These are phyloP conservation scores for Euglossa dilemma DNA, from an alignment of 1,140 invertebrate genomes.

Conservation along the genomic window DNA sequence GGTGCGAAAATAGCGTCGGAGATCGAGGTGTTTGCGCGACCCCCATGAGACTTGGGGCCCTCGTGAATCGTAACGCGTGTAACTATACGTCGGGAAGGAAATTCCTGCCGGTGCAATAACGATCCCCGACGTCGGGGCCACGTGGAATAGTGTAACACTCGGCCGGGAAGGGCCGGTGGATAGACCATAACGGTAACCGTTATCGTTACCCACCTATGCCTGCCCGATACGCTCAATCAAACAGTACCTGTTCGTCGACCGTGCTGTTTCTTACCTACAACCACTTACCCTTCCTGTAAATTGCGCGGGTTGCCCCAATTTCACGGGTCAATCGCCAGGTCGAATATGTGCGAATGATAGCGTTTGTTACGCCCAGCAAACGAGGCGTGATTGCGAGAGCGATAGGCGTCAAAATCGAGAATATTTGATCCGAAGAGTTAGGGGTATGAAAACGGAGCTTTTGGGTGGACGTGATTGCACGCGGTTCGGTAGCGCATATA, in stretches of 20 bases:
- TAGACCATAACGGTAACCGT: slow-evolving; percentile 71
- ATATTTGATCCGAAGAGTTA: too few relatives aligned
- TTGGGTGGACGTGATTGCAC: too few relatives aligned
- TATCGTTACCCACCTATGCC: slow-evolving; percentile 65
- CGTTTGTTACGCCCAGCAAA: too few relatives aligned
- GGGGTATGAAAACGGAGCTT: too few relatives aligned
- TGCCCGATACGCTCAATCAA: slow-evolving; percentile 66
- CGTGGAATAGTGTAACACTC: slow-evolving; percentile 56
- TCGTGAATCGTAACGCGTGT: slow-evolving; percentile 28
- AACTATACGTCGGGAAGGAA: slow-evolving; percentile 35
- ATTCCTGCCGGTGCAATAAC: slow-evolving; percentile 60
- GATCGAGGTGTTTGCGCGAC: background rate
- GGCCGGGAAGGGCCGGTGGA: slow-evolving; percentile 54
- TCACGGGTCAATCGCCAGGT: background rate
- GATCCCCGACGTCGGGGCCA: slow-evolving; percentile 21
- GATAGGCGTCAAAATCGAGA: too few relatives aligned
- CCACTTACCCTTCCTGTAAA: background rate
- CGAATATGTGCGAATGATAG: too few relatives aligned
- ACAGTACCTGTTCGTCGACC: slow-evolving; percentile 30
- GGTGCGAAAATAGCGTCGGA: background rate
- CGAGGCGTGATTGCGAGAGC: too few relatives aligned
- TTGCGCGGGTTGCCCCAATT: background rate
- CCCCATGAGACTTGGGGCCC: background rate
- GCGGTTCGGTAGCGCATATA: too few relatives aligned
- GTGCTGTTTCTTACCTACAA: background rate